Base-by-base conservation (phyloP, 1,140 invertebrate genomes). In the Megathymus violae region DNA sequence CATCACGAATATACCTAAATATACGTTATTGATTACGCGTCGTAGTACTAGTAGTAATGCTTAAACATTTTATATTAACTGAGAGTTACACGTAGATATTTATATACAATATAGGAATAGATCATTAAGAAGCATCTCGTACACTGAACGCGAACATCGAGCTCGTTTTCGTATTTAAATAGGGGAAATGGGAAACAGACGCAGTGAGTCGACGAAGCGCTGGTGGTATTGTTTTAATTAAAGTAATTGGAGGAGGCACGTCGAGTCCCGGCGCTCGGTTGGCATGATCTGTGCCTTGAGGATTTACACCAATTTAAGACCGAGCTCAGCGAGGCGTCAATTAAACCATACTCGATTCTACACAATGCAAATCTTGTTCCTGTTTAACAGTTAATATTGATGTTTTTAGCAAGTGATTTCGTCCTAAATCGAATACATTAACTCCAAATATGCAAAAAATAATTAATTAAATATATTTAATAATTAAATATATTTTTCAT, bases 101-200 rank as follows among this genome's bases (percentile, higher is more conserved):
- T 16, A n/a, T 44, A 44, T 17, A 44, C 3, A 44, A 44, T 44
- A 44, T 14, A 44, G 15, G n/a, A n/a, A 73, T 73, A 82, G 69
- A 71, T 78, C 59, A 70, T 62, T 73, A 74, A 80, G 76, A 73
- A 76, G 82, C 62, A 87, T 90, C 80, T 85, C 85, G 86, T 81
- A 87, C 83, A 81, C 71, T 86, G 82, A 89, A 69, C 81, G 80
- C 69, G 74, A 80, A 75, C 76, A 77, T 67, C 75, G 77, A 82
- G 85, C 85, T 89, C 82, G 85, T 88, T 89, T 83, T 86, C 86
- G 85, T 90, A 89, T 90, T 89, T 90, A 90, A 89, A 90, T 90
- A 90, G 86, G 86, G 86, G 85, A 90, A 90, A 90, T 90, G 80
- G 82, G 82, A 90, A 89, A 88, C 88, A 90, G 86, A 85, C 78